Conservation (phyloP, 1,140 invertebrate species). For the Trinorchestia longiramus region DNA sequence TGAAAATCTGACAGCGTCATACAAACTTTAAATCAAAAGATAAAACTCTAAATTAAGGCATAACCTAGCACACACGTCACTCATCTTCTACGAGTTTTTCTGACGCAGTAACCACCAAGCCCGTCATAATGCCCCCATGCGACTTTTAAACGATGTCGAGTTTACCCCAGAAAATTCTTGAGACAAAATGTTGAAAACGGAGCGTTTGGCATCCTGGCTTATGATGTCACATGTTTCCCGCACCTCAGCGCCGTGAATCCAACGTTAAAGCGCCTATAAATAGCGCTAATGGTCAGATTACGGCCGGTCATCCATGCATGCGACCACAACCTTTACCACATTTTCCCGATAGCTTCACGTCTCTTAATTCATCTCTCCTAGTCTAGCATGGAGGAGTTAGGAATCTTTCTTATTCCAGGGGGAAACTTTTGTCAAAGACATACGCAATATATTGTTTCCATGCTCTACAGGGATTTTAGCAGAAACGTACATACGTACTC, state of each 20-base stretch:
- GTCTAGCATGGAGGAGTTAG: neutral
- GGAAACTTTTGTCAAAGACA: neutral
- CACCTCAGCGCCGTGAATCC: constrained; percentile 13
- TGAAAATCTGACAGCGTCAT: neutral
- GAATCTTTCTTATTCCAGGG: neutral
- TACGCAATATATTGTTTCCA: no score
- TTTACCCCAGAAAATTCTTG: neutral
- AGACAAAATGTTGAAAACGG: neutral
- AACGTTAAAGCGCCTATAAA: constrained; percentile 24
- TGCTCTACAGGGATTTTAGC: no score
- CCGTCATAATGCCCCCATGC: neutral
- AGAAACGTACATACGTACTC: no score
- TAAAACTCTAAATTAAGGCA: neutral
- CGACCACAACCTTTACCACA: neutral
- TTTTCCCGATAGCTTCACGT: neutral
- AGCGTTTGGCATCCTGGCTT: neutral
- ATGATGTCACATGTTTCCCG: constrained; percentile 35
- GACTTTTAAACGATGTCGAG: neutral
- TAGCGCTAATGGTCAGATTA: constrained; percentile 47
- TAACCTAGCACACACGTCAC: neutral
- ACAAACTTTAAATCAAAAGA: neutral
- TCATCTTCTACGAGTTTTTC: neutral
- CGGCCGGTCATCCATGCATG: constrained; percentile 36
- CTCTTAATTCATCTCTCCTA: neutral
- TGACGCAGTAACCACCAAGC: neutral